Evolutionary conservation across 2,797 vertebrate genomes (phyloP).

Genomic region (Benthosema pterotum): DNA sequence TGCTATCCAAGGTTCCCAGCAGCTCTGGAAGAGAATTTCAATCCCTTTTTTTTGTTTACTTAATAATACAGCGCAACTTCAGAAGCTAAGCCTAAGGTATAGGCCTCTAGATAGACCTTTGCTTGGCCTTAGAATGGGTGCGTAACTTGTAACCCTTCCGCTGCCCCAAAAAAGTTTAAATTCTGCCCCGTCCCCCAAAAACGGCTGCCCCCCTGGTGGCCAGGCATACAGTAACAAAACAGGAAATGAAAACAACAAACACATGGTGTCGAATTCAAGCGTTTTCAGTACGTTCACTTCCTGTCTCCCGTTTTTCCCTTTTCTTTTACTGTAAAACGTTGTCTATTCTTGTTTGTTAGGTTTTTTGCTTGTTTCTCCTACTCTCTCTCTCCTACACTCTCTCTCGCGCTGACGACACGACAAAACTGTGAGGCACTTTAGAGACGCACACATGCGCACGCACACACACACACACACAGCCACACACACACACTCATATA

Average conservation of each 20-base stretch:
- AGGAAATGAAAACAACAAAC: conserved; percentile 67
- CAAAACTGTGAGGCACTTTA: conserved; percentile 99
- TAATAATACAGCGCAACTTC: conserved; percentile 76
- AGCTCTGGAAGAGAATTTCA: conserved; percentile 72
- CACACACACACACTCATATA: conserved; percentile 63
- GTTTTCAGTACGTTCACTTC: conserved; percentile 36
- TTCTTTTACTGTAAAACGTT: conserved; percentile 29
- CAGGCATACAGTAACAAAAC: conserved; percentile 67
- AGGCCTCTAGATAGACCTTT: conserved; percentile 63
- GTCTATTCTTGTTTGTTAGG: conserved; percentile 26
- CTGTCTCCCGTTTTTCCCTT: conserved; percentile 38
- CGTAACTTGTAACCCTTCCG: conserved; percentile 45
- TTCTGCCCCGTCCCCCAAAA: conserved; percentile 60
- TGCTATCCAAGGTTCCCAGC: conserved; percentile 71
- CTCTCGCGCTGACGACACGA: conserved; percentile 90
- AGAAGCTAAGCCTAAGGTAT: conserved; percentile 52
- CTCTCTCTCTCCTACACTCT: conserved; percentile 52
- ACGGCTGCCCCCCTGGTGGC: conserved; percentile 62
- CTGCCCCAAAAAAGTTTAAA: conserved; percentile 50
- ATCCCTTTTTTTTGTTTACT: conserved; percentile 53
- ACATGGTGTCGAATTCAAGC: conserved; percentile 42
- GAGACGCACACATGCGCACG: conserved; percentile 92
- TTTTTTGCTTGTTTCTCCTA: conserved; percentile 62
- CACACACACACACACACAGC: conserved; percentile 53
- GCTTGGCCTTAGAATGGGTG: conserved; percentile 49